Evolutionary conservation across 92 coral and sea anemone genomes (phyloP).

Genomic region (Epizoanthus rinbou): DNA sequence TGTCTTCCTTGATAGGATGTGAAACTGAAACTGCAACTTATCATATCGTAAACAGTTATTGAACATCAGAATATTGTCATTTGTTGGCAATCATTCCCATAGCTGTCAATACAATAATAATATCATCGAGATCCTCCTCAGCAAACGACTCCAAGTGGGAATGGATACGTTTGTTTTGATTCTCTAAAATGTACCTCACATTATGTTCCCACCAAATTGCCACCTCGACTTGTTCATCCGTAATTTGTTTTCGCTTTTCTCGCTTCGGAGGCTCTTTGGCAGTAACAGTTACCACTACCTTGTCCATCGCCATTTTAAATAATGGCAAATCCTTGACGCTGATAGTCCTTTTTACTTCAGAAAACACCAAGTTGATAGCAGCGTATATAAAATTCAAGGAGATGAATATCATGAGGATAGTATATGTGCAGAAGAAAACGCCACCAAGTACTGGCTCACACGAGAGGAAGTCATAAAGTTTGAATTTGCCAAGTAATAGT

Average conservation of each 20-base stretch:
- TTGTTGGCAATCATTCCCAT: neutral
- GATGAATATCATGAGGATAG: neutral
- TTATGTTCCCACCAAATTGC: conserved; percentile 3
- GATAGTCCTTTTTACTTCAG: neutral
- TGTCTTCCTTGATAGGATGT: too few relatives aligned
- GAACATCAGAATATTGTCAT: neutral
- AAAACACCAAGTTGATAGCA: neutral
- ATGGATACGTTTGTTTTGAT: neutral
- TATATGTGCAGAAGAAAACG: neutral
- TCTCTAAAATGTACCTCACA: neutral
- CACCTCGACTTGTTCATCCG: neutral
- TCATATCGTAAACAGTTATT: too few relatives aligned
- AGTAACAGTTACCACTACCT: neutral
- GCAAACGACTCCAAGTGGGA: neutral
- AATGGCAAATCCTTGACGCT: neutral
- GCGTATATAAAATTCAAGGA: neutral
- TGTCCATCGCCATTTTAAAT: neutral
- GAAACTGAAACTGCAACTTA: too few relatives aligned
- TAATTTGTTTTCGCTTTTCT: neutral
- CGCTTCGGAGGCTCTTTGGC: neutral
- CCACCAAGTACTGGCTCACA: neutral
- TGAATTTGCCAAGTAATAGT: neutral
- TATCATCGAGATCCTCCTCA: neutral
- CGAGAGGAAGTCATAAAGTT: neutral
- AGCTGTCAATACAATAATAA: neutral